Conservation (phyloP, 2,888 invertebrate genomes). For the Gortyna flavago region DNA sequence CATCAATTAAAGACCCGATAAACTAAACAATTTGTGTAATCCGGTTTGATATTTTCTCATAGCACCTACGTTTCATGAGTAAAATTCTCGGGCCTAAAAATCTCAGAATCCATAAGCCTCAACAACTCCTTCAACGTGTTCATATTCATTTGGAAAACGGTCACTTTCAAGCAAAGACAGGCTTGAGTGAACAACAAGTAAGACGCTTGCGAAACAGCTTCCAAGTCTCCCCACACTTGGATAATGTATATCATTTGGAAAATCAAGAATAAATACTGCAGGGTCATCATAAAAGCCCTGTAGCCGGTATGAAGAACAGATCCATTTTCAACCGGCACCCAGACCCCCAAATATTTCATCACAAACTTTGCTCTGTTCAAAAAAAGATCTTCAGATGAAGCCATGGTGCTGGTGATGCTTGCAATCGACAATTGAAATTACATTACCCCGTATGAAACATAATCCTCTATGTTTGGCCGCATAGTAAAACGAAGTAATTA, state of each 20-base stretch:
- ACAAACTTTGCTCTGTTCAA: conserved; percentile 82
- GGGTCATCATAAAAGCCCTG: conserved; percentile 76
- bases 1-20: neutral
- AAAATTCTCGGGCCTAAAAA: conserved; percentile 76
- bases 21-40: conserved; percentile 12
- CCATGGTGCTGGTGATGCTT: conserved; percentile 37
- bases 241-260: conserved; percentile 83
- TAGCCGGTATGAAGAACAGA: conserved; percentile 69
- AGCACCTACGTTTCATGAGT: conserved; percentile 77
- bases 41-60: neutral
- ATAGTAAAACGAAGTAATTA: conserved; percentile 58
- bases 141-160: conserved; percentile 80
- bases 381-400: conserved; percentile 76
- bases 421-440: conserved; percentile 25
- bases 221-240: conserved; percentile 84
- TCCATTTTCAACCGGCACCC: conserved; percentile 77
- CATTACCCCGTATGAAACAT: conserved; percentile 5
- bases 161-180: conserved; percentile 84
- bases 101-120: conserved; percentile 77
- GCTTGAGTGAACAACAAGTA: conserved; percentile 85
- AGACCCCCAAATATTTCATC: conserved; percentile 84
- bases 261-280: conserved; percentile 81
- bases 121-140: conserved; percentile 74
- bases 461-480: conserved; percentile 55
- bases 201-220: conserved; percentile 83